These are phyloP conservation scores for Amiota mariae DNA, from an alignment of 2,888 invertebrate species.

Conservation along the genomic window DNA sequence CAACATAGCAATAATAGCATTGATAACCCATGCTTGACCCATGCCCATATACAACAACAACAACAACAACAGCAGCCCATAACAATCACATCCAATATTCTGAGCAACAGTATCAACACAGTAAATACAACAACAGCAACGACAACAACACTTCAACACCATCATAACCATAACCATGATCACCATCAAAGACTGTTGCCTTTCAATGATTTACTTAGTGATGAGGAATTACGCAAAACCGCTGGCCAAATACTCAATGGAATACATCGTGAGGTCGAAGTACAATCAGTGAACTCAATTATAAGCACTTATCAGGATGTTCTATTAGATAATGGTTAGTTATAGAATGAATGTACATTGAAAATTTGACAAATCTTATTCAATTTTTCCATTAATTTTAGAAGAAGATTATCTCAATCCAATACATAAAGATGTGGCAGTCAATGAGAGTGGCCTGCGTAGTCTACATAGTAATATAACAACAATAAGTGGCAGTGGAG, in stretches of 20 bases:
- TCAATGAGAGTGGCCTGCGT: slow-evolving; percentile 82
- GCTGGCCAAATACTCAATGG: slow-evolving; percentile 78
- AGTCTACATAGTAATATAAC: slow-evolving; percentile 47
- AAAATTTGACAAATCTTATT: no score
- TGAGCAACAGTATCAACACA: slow-evolving; percentile 34
- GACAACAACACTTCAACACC: slow-evolving; percentile 19
- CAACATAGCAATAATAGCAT: slow-evolving; percentile 48
- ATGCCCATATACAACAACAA: background rate
- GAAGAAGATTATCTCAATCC: slow-evolving; percentile 79
- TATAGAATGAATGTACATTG: background rate
- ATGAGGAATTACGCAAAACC: slow-evolving; percentile 75
- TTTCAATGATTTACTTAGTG: slow-evolving; percentile 66
- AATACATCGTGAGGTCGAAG: slow-evolving; percentile 77
- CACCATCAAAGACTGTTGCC: slow-evolving; percentile 56
- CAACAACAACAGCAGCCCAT: slow-evolving; percentile 40
- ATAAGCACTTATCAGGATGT: slow-evolving; percentile 72
- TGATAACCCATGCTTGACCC: background rate
- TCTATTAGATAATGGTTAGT: slow-evolving; percentile 71
- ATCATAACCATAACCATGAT: slow-evolving; percentile 26
- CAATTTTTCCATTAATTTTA: slow-evolving; percentile 49
- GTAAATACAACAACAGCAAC: slow-evolving; percentile 40
- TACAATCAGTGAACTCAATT: slow-evolving; percentile 75
- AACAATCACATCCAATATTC: background rate
- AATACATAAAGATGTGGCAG: slow-evolving; percentile 85
- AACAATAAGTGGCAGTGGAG: slow-evolving; percentile 29